Percentiles rank a stretch among this genome's conserved stretches.
These are phyloP conservation scores for Orthonyx spaldingii DNA, from an alignment of 2,113 vertebrate genomes.

Conservation along the genomic window DNA sequence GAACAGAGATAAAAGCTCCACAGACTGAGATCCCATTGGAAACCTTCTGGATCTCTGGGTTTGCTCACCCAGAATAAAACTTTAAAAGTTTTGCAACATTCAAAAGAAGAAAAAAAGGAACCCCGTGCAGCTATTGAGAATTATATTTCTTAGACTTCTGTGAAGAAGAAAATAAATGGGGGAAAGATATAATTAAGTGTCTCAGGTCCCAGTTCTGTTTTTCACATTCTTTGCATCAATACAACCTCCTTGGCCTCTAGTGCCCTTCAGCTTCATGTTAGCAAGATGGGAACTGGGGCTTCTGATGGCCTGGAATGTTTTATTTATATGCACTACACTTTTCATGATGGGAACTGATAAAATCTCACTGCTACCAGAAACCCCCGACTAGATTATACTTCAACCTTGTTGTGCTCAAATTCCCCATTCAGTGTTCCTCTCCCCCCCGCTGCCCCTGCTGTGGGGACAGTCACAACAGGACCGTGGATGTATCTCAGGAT, in stretches of 20 bases:
- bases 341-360: not conserved
- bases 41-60: not conserved
- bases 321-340: not conserved
- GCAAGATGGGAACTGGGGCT: not conserved
- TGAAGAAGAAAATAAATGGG: not conserved
- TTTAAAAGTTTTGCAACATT: not conserved
- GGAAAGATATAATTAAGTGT: not conserved
- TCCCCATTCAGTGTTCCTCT: not conserved
- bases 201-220: not conserved
- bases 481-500: not conserved
- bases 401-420: not conserved
- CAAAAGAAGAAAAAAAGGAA: not conserved
- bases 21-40: not conserved
- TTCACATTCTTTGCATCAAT: not conserved
- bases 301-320: not conserved
- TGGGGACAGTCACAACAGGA: not conserved
- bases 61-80: not conserved
- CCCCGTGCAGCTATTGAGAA: not conserved
- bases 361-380: not conserved
- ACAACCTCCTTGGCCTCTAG: not conserved
- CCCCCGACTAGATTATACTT: not conserved
- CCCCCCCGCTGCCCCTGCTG: not conserved
- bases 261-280: not conserved
- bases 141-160: not conserved
- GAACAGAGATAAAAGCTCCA: not conserved